phyloP scores from a whole-genome alignment of 1,140 invertebrate genomes.

The Centruroides vittatus region DNA sequence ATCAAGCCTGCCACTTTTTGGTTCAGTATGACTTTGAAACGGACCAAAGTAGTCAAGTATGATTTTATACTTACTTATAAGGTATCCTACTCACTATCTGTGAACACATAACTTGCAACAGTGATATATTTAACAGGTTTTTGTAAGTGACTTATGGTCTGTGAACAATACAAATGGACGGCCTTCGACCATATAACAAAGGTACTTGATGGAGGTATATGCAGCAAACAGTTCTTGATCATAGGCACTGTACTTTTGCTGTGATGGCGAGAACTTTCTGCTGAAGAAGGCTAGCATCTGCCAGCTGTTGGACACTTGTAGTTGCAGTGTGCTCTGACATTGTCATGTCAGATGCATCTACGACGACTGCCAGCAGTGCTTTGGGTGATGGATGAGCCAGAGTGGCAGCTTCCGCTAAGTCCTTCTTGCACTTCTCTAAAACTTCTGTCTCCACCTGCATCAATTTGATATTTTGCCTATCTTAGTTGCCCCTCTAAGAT shows the following conservation, averaged over 20 bases:
- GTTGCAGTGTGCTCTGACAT: neutral
- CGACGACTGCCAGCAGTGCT: neutral
- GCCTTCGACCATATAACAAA: neutral
- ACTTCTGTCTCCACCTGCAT: slow-evolving; percentile 22
- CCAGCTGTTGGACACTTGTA: neutral
- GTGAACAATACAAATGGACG: neutral
- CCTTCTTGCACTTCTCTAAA: slow-evolving; percentile 24
- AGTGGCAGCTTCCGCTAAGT: neutral
- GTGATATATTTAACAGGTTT: too few species aligned
- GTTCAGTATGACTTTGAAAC: too few species aligned
- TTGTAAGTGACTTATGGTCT: neutral
- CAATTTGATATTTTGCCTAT: slow-evolving; percentile 23
- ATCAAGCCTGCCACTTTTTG: too few species aligned
- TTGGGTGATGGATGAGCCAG: neutral
- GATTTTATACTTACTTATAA: too few species aligned
- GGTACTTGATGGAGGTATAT: neutral
- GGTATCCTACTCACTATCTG: too few species aligned
- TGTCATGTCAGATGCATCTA: neutral
- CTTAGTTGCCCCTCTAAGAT: slow-evolving; percentile 30
- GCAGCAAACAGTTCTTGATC: neutral
- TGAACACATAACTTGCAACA: too few species aligned
- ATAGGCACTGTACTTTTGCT: neutral
- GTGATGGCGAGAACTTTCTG: neutral
- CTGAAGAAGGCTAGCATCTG: neutral
- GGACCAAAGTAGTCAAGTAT: too few species aligned